These are phyloP conservation scores for Sericinus montela DNA, from an alignment of 2,888 invertebrate species.

Conservation along the genomic window DNA sequence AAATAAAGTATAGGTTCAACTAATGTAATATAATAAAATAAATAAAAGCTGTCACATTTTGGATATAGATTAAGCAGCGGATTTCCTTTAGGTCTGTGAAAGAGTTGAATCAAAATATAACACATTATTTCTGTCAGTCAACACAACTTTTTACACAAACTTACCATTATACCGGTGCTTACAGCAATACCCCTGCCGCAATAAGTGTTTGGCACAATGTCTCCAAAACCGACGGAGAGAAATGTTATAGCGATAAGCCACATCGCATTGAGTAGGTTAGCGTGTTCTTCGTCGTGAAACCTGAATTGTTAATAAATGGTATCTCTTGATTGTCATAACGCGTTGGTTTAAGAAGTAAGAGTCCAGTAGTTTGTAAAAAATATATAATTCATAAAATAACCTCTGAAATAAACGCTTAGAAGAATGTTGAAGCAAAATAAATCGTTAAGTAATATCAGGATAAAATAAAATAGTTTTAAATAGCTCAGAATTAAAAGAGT, in stretches of 20 bases:
- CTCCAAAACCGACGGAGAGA: conserved; percentile 99
- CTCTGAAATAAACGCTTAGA: no score
- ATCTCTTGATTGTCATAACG: conserved; percentile 55
- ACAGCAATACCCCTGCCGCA: conserved; percentile 99
- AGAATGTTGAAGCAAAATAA: no score
- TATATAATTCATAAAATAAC: no score
- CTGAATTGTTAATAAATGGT: conserved; percentile 82
- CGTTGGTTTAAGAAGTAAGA: conserved; percentile 23
- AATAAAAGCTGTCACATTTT: no score
- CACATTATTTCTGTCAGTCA: conserved; percentile 52
- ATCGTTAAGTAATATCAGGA: neutral
- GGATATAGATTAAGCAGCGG: no score
- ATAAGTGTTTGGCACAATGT: conserved; percentile 99
- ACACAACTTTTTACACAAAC: conserved; percentile 72
- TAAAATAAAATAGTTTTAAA: neutral
- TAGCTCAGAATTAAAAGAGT: conserved; percentile 55
- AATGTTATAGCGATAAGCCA: conserved; percentile 99
- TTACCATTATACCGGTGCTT: conserved; percentile 99
- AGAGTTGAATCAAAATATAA: neutral
- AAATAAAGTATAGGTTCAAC: no score
- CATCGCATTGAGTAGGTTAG: conserved; percentile 99
- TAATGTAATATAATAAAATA: no score
- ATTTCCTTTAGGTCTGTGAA: no score
- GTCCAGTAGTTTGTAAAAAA: neutral
- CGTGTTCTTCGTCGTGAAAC: conserved; percentile 99